Conservation (phyloP, 2,797 vertebrate genomes). For the Bradypodion pumilum region DNA sequence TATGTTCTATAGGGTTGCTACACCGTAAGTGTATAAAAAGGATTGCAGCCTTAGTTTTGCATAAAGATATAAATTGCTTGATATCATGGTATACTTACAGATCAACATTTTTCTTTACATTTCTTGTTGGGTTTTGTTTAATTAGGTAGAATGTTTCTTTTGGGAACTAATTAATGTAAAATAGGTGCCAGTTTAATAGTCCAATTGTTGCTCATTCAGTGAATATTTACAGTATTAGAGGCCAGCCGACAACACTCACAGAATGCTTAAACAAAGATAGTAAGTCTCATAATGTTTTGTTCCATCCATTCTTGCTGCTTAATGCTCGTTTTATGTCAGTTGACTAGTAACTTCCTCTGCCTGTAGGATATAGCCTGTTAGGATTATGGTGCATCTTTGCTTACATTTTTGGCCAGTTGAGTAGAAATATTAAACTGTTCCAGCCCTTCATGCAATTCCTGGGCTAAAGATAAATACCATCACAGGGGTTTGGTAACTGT, state of each 20-base stretch:
- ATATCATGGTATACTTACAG: neutral
- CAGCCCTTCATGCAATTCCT: neutral
- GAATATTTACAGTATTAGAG: constrained; percentile 4
- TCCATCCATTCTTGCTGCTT: neutral
- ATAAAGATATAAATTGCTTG: no score
- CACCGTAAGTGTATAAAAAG: no score
- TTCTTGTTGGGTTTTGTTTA: neutral
- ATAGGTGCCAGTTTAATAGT: constrained; percentile 9
- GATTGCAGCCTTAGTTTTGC: no score
- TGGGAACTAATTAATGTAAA: constrained; percentile 10
- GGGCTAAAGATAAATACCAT: neutral
- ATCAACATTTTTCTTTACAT: neutral
- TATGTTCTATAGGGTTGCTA: no score
- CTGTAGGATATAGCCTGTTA: no score
- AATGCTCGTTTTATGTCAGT: neutral
- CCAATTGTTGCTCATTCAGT: neutral
- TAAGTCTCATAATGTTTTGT: neutral
- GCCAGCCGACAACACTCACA: neutral
- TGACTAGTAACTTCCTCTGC: neutral
- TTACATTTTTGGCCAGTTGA: no score
- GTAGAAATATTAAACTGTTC: neutral
- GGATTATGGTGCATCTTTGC: neutral
- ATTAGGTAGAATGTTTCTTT: constrained; percentile 3
- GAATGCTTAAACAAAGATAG: neutral
- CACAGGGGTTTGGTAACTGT: no score